Base-by-base conservation (phyloP, 2,888 invertebrate species). In the Parochlus steinenii region DNA sequence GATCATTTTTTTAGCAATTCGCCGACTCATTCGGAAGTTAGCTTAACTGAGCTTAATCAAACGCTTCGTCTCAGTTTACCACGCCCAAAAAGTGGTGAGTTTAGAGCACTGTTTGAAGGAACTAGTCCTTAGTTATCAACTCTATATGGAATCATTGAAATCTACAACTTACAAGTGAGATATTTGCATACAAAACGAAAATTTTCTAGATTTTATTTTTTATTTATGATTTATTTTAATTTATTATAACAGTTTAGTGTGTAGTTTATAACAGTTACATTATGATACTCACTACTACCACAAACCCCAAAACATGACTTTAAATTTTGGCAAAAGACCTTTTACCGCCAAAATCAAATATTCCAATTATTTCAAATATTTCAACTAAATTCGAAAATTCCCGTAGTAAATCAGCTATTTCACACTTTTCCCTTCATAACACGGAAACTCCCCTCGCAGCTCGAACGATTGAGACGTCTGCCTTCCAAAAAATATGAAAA, bases 21-120 rank as follows among this genome's bases (percentile, higher is more conserved):
- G 45, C 47, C 55, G 44, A 52, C 55, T 46, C 56, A 53, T 44
- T 58, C 58, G 39, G 55, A 56, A 47, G 55, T 54, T 39, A 56
- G 56, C 46, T 52, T 58, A 42, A 48, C 51, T 45, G 56, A 52
- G 43, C 50, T 53, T 44, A 54, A 52, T 44, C 55, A 56, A 50
- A 58, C 55, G 46, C 55, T 59, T 49, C 50, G 56, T 41, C 56
- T 53, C 47, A 57, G 58, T 42, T 49, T 59, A 41, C 59, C 59
- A 26, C 46, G 59, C 42, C 59, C 59, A 39, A 52, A 57, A 44
- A 58, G 58, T 48, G 59, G 59, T 40, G 59, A 59, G 47, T 59
- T 59, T 48, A 55, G 59, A 32, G 58, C 59, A 46, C 51, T 59
- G 30, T 59, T 59, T 46, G 59, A 59, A 47, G 59, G 59, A 44